phyloP scores from a whole-genome alignment of 1,140 invertebrate genomes.

The Whitmania pigra region DNA sequence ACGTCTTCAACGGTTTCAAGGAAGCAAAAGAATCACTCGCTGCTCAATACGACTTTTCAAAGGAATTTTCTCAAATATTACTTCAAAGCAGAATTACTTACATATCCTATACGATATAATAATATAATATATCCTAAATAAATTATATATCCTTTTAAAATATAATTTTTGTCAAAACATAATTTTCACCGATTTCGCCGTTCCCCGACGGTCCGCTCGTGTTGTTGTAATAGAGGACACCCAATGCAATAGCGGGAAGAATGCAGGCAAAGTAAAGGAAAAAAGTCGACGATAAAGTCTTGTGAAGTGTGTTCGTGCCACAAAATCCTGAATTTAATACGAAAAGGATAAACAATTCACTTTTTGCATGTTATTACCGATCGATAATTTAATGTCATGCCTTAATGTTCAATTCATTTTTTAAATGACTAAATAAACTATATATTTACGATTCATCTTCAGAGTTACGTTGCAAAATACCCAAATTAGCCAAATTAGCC shows the following conservation, averaged over 20 bases:
- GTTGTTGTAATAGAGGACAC: conserved; percentile 53
- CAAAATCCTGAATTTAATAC: conserved; percentile 37
- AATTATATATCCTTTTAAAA: background rate
- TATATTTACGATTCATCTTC: too few species aligned
- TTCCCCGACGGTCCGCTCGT: conserved; percentile 52
- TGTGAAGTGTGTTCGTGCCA: conserved; percentile 47
- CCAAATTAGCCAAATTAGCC: too few species aligned
- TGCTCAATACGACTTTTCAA: too few species aligned
- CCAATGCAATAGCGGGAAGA: conserved; percentile 55
- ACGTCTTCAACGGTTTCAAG: conserved; percentile 44
- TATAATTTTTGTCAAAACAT: background rate
- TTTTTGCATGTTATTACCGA: too few species aligned
- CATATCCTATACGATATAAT: too few species aligned
- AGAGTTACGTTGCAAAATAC: too few species aligned
- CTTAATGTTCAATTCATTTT: too few species aligned
- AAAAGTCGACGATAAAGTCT: conserved; percentile 50
- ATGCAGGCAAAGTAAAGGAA: conserved; percentile 58
- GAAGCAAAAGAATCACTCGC: background rate
- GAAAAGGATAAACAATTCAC: background rate
- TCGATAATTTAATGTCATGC: too few species aligned
- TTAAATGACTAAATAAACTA: too few species aligned
- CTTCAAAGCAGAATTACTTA: background rate
- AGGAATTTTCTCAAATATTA: background rate
- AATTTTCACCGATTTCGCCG: conserved; percentile 19
- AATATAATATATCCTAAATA: too few species aligned